Evolutionary conservation across 2,113 vertebrate species (phyloP).

Genomic region (Chaetura pelagica): DNA sequence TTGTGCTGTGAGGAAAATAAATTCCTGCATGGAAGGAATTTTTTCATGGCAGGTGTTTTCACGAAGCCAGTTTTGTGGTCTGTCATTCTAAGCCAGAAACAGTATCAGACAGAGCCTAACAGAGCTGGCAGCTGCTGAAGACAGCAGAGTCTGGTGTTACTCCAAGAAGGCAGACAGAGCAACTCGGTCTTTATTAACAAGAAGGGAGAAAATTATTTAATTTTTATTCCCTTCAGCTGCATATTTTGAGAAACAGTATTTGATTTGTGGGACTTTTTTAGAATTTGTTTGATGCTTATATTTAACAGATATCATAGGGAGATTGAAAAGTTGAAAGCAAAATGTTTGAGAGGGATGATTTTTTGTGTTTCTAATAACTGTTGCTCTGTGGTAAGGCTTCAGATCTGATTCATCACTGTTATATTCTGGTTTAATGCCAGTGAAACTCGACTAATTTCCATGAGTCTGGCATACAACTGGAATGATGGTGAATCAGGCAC

Average conservation of each 20-base stretch:
- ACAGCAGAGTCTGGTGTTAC: neutral
- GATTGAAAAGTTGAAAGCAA: neutral
- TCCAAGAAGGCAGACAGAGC: neutral
- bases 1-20: neutral
- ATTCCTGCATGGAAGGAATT: neutral
- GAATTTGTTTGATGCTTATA: neutral
- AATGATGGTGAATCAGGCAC: slow-evolving; percentile 19
- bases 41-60: neutral
- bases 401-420: slow-evolving; percentile 2
- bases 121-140: neutral
- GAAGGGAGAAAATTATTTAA: neutral
- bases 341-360: neutral
- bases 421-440: neutral
- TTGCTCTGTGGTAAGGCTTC: neutral
- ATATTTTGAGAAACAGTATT: neutral
- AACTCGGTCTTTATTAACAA: neutral
- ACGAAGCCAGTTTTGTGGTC: neutral
- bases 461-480: neutral
- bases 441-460: slow-evolving; percentile 39
- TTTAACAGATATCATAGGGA: neutral
- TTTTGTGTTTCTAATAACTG: neutral
- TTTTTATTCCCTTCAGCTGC: neutral
- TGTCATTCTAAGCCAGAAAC: neutral
- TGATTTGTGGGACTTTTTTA: neutral
- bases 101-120: neutral